Evolutionary conservation across 2,888 invertebrate species (phyloP), one percentile per base, ranked within the genome.

Genomic region (Coleophora flavipennella): DNA sequence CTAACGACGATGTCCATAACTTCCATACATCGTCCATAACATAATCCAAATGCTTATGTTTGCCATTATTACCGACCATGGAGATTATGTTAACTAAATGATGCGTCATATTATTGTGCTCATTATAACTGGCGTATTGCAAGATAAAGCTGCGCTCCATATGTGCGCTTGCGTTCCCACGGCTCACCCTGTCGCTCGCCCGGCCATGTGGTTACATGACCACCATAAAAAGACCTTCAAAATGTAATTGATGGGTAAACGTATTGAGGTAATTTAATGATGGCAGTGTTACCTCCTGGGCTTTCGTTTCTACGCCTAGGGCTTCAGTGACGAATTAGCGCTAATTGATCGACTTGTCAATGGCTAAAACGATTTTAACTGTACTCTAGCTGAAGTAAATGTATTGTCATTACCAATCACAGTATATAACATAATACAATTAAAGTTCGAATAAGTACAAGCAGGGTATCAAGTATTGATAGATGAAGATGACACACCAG

Each of bases 81-180:
- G 61, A 67, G 66, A 68, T 70, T 65, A 60, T 67, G 66, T 72
- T 70, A 70, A 70, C 69, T 70, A 67, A 77, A 69, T 58, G 59
- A 71, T 72, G 72, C 20, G 20, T 20, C 20, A 72, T 79, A 78
- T 79, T 75, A 76, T 69, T 70, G 65, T 59, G 68, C 64, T 55
- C 73, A 70, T 67, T 71, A 67, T 66, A 20, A 20, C 20, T 6
- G 20, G 63, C 65, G 62, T 67, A 64, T 64, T 57, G 57, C 60
- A 58, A 67, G 75, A 78, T 78, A 77, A 81, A 81, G 79, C 81
- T 84, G 83, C 67, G 65, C 59, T 69, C 76, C 83, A 81, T 61
- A 81, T 81, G 83, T 79, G 79, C 67, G 67, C 53, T 46, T 53
- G 63, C 62, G 74, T 81, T 81, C 83, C 79, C 81, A 80, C 73